Evolutionary conservation across 2,888 invertebrate genomes (phyloP).

Genomic region (Drosophila anceps): DNA sequence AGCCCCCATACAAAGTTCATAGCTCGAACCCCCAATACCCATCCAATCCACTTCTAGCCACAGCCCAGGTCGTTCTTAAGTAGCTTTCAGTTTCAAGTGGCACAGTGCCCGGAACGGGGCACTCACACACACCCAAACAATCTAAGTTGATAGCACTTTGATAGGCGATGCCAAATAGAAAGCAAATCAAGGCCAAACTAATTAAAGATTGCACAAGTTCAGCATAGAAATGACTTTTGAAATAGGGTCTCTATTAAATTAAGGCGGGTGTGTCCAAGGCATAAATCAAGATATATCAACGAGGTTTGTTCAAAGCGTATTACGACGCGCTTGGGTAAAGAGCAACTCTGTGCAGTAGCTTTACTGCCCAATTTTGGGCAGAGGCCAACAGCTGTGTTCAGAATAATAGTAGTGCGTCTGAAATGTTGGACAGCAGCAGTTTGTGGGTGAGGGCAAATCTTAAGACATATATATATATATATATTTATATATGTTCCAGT

Average conservation of each 20-base stretch:
- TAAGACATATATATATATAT: no score
- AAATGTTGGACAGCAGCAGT: no score
- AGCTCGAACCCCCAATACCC: slow-evolving; percentile 6
- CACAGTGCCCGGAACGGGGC: slow-evolving; percentile 6
- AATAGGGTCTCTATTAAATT: slow-evolving; percentile 5
- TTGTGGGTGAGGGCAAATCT: no score
- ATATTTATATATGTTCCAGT: no score
- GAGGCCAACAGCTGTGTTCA: no score
- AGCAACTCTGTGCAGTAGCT: no score
- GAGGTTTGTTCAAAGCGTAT: background rate
- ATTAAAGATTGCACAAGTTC: slow-evolving; percentile 59
- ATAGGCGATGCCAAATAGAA: slow-evolving; percentile 18
- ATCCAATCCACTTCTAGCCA: slow-evolving; percentile 1
- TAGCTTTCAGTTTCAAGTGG: slow-evolving; percentile 60
- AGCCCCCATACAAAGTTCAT: slow-evolving; percentile 41
- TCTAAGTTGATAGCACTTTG: slow-evolving; percentile 32
- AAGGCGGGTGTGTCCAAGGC: slow-evolving; percentile 27
- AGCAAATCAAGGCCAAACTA: slow-evolving; percentile 56
- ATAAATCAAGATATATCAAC: background rate
- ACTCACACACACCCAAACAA: slow-evolving; percentile 20
- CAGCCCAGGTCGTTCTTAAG: slow-evolving; percentile 36
- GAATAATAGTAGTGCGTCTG: no score
- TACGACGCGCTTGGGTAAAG: background rate
- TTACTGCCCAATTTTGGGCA: no score
- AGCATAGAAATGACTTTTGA: slow-evolving; percentile 15